Conservation (phyloP, 2,888 invertebrate species). For the Scaptomyza tumidula region DNA sequence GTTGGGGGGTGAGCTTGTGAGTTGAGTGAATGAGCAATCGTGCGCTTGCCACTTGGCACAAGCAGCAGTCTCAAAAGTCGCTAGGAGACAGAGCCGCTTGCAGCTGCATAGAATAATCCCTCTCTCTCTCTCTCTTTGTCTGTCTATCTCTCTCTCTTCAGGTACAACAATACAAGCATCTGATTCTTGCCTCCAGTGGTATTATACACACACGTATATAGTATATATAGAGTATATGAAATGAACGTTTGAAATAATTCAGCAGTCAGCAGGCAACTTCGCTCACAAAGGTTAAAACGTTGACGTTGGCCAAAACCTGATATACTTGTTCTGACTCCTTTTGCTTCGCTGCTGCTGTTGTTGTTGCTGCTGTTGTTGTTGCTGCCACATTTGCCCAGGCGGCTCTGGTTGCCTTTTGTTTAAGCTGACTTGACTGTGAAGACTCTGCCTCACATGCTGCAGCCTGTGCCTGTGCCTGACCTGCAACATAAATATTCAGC, state of each 20-base stretch:
- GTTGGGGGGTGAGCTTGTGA: constrained; percentile 36
- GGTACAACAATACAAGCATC: constrained; percentile 2
- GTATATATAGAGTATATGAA: constrained; percentile 25
- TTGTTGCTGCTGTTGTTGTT: constrained; percentile 23
- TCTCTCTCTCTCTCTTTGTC: background rate
- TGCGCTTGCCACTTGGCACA: constrained; percentile 65
- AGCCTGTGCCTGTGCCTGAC: constrained; percentile 19
- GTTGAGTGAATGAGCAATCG: constrained; percentile 71
- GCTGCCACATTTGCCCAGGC: constrained; percentile 45
- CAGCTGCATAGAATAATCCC: constrained; percentile 1
- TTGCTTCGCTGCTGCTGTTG: constrained; percentile 29
- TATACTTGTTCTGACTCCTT: constrained; percentile 68
- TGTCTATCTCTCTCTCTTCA: background rate
- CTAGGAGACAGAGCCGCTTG: constrained; percentile 6
- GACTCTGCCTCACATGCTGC: constrained; percentile 4
- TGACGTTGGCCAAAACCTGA: constrained; percentile 70
- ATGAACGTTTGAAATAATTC: constrained; percentile 74
- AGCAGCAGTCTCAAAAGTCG: constrained; percentile 33
- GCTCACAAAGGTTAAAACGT: constrained; percentile 69
- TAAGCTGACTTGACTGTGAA: constrained; percentile 27
- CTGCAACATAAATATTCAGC: constrained; percentile 34
- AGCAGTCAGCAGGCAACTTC: constrained; percentile 31
- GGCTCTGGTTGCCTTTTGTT: constrained; percentile 61
- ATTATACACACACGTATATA: background rate
- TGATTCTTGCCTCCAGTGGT: constrained; percentile 33